Evolutionary conservation across 2,888 invertebrate species (phyloP), one percentile per base, ranked within the genome.

Genomic region (Muscina levida): DNA sequence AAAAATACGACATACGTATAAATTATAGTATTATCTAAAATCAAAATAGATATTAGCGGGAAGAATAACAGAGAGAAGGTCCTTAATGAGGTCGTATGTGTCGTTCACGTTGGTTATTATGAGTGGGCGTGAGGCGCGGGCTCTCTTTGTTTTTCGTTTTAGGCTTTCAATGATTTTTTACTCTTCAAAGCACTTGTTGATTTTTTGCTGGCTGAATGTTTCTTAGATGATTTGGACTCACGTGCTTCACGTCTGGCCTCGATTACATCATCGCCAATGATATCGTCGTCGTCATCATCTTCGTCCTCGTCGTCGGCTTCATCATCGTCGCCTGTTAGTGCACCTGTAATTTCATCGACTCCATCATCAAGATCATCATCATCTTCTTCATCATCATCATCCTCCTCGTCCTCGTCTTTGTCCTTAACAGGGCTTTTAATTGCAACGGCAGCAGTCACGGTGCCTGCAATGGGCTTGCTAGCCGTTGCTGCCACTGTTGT

Each of bases 241-340:
- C 96, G 96, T 95, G 96, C 93, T 88, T 88, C 86, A 92, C 92
- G 92, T 91, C 93, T 93, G 86, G 94, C 93, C 90, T 92, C 93
- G 87, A 93, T 92, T 88, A 93, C 92, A 87, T 91, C 91, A 73
- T 92, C 91, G 79, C 91, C 93, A 87, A 93, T 92, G 90, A 95
- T 93, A 85, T 93, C 93, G 87, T 94, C 93, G 81, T 92, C 92
- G 85, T 93, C 92, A 87, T 94, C 94, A 85, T 94, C 93, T 81
- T 93, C 94, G 82, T 90, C 90, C 24, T 93, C 94, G 37, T 94
- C 94, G 48, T 92, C 92, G 57, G 93, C 93, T 82, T 88, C 90
- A 48, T 94, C 94, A 17, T 93, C 93, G 4, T 92, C 92, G 66
- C 93, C 94, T 67, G 94, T 93, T 46, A 92, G 92, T 53, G 93